A percentile compares a stretch with the other conserved stretches of the same genome.
phyloP scores from a whole-genome alignment of 1,140 invertebrate species.

The Pararge aegeria region DNA sequence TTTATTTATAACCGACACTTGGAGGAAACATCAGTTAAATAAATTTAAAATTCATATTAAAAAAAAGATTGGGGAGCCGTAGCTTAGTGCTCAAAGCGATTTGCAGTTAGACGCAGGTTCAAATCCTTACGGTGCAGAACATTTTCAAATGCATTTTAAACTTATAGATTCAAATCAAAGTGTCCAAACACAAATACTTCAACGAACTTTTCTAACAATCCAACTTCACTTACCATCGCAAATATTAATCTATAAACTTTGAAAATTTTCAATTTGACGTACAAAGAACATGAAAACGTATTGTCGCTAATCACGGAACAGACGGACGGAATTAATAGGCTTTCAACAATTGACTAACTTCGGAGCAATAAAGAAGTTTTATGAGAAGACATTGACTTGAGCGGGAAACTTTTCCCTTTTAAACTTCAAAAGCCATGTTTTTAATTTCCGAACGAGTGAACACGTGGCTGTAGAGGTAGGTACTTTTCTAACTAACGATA shows the following conservation, averaged over 20 bases:
- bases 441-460: slow-evolving; percentile 68
- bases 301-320: slow-evolving; percentile 26
- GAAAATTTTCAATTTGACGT: slow-evolving; percentile 1
- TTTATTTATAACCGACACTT: too few species aligned
- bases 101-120: too few species aligned
- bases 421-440: slow-evolving; percentile 64
- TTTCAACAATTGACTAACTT: slow-evolving; percentile 32
- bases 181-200: neutral
- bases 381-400: slow-evolving; percentile 41
- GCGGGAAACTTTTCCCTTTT: slow-evolving; percentile 59
- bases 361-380: slow-evolving; percentile 43
- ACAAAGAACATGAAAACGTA: slow-evolving; percentile 13
- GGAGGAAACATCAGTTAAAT: too few species aligned
- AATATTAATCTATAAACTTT: slow-evolving; percentile 5
- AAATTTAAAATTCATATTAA: too few species aligned
- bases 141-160: too few species aligned
- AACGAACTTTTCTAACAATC: neutral
- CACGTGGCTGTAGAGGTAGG: slow-evolving; percentile 44
- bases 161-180: too few species aligned
- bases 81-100: too few species aligned
- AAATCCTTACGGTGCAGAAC: too few species aligned
- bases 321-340: slow-evolving; percentile 26
- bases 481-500: slow-evolving; percentile 29
- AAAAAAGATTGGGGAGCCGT: too few species aligned
- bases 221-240: neutral